Evolutionary conservation across 2,888 invertebrate species (phyloP), one percentile per base, ranked within the genome.

Genomic region (Amphiduros pacificus): DNA sequence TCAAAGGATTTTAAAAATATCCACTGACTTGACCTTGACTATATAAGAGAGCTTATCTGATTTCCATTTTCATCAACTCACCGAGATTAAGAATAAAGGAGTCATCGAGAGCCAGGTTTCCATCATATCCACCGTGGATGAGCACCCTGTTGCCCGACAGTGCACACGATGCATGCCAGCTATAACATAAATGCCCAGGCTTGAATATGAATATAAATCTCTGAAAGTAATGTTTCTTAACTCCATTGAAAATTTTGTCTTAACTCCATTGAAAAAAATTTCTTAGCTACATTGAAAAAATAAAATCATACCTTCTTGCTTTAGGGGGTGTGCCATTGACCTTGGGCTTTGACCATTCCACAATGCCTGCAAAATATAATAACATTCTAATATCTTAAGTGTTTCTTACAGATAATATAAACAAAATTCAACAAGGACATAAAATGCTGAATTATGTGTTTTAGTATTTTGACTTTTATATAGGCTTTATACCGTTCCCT

Each of bases 81-180:
- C 80, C 74, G n/a, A 80, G 66, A 58, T 74, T 74, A 57, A 80
- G 77, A 28, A 79, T 76, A 63, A 73, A 74, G 31, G 76, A 68
- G 61, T 80, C 80, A 41, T 73, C 71, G 5, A 80, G 68, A 9
- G 79, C 78, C 29, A 74, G 59, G 62, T 79, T 71, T 9, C 80
- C 79, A 65, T 80, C 77, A 65, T 79, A 80, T 20, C 80, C 80
- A 24, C 79, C 80, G 63, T 79, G 79, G 41, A 80, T 78, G 49
- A 80, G 66, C 22, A 81, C 69, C n/a, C 79, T 64, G 53, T 74
- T 72, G 3, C 72, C 72, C 40, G 71, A 70, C 31, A 79, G 66
- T 6, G 76, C 74, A 29, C 59, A 59, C n/a, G 52, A 50, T 1
- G 59, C 51, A 29, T 59, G 59, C 59, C 59, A 59, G 60, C 78